These are phyloP conservation scores for Prunella himalayana DNA, from an alignment of 2,113 vertebrate species.

Conservation along the genomic window DNA sequence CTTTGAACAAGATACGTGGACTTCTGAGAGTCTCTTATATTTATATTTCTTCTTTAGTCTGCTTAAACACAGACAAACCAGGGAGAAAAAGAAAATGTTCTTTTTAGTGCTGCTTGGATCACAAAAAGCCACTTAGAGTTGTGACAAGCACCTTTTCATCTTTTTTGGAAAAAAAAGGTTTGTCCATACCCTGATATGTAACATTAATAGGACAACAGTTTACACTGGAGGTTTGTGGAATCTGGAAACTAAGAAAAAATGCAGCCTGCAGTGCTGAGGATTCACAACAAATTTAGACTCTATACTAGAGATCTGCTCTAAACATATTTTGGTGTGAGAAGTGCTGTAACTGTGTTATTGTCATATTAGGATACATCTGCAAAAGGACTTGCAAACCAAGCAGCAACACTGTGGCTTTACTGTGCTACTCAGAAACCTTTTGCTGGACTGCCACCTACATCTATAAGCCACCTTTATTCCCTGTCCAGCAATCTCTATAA, in stretches of 20 bases:
- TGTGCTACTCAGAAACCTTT: not conserved
- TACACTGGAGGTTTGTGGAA: not conserved
- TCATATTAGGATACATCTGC: not conserved
- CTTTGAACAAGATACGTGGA: not conserved
- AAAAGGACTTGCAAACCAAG: not conserved
- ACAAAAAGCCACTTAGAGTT: not conserved
- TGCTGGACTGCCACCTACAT: not conserved
- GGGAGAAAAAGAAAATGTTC: not conserved
- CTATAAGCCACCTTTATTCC: not conserved
- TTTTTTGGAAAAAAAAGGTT: not conserved
- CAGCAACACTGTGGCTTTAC: accelerated
- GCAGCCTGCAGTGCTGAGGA: not conserved
- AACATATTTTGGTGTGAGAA: not conserved
- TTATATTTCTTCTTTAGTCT: not conserved
- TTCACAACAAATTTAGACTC: not conserved
- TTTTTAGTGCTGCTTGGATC: not conserved
- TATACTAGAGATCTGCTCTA: not conserved
- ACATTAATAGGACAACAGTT: not conserved
- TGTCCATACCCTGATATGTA: not conserved
- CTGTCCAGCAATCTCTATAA: not conserved
- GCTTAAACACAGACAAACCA: not conserved
- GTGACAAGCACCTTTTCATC: not conserved
- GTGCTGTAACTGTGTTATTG: not conserved
- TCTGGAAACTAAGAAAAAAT: not conserved
- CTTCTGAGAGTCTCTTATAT: not conserved